Conservation (phyloP, 1,140 invertebrate species). For the Yoshiicerus persimilis region DNA sequence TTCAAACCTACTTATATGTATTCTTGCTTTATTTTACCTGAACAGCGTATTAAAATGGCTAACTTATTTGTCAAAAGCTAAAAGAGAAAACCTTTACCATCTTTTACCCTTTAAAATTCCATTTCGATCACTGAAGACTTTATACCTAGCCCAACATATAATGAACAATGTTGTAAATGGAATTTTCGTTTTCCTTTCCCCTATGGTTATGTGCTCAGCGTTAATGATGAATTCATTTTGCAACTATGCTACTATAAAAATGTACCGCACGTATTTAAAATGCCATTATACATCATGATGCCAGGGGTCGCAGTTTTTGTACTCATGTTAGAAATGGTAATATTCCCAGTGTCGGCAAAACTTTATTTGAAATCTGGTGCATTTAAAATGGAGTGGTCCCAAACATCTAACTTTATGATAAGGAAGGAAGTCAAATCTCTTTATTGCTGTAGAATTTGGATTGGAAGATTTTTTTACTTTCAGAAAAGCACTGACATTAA, state of each 20-base stretch:
- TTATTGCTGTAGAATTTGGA: not conserved
- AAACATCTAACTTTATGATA: not conserved
- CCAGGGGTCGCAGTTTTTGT: not conserved
- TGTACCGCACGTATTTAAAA: not conserved
- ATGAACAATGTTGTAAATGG: no score
- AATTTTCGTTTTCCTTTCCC: not conserved
- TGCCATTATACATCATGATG: not conserved
- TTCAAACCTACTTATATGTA: no score
- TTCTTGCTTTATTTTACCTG: no score
- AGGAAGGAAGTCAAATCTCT: not conserved
- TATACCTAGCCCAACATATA: no score
- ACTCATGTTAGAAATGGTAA: not conserved
- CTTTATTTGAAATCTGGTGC: not conserved
- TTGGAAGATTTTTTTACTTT: not conserved
- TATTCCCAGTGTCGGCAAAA: not conserved
- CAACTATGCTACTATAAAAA: not conserved
- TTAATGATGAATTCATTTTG: not conserved
- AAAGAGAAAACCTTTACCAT: no score
- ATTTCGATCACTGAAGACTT: no score
- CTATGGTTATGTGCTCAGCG: not conserved
- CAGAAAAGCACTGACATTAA: not conserved
- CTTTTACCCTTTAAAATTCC: no score
- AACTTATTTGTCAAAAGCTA: no score
- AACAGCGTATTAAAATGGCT: no score
- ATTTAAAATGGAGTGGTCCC: not conserved